Base-by-base conservation (phyloP, 2,113 vertebrate species). In the Manacus vitellinus region DNA sequence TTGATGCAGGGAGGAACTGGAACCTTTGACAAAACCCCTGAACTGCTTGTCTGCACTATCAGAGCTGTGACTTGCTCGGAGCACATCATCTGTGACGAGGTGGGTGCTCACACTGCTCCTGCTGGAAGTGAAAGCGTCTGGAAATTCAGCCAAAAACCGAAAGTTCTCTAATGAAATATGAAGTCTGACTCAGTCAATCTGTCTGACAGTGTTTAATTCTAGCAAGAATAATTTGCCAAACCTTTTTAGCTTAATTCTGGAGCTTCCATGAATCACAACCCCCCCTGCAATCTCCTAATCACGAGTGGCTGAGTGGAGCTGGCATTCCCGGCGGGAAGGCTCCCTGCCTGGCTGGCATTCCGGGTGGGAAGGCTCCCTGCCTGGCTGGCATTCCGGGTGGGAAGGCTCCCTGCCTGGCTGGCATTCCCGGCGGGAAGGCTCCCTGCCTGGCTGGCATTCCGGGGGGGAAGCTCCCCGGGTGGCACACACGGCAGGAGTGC, bases 21-120 rank as follows among this genome's bases (percentile, higher is more conserved):
- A 52, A 12, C n/a, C 22, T 47, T 1, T 12, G n/a, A 3, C 58
- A 85, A 13, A 52, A 71, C 3, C 4, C 8, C 4, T 1, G 21
- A 37, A 4, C 17, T 41, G 61, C 55, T 21, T 17, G 30, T 35
- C 44, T 6, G 19, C 46, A 2, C 33, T 17, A 14, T 24, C 51
- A n/a, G 17, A 19, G 4, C 39, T 3, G 12, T 12, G 41, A 33
- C 31, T 43, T 52, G 46, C 55, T 71, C 15, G 2, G 43, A 76
- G 80, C 35, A 2, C 61, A 47, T 18, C n/a, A 17, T 23, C 24
- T 22, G n/a, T 5, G 44, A 35, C 2, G 2, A 51, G 66, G 5
- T 24, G 4, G 8, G 33, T 8, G 13, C 56, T 80, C 67, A 9
- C 8, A 6, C 25, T 5, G 47, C 20, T 39, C 31, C 25, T 63